Conservation (phyloP, 2,888 invertebrate genomes). For the Ochropleura leucogaster region DNA sequence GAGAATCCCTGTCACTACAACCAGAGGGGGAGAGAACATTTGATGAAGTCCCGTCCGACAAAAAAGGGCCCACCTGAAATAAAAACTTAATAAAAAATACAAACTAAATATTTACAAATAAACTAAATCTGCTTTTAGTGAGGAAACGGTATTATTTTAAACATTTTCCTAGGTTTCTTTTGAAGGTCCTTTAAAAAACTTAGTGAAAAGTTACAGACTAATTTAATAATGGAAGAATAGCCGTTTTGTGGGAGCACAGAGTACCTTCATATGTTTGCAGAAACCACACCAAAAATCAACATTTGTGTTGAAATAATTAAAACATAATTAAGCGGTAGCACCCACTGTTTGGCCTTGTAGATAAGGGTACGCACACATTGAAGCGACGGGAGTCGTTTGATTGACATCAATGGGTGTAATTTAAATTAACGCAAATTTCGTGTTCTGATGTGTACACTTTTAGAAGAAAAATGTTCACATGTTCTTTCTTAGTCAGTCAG, state of each 20-base stretch:
- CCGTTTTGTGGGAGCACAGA: constrained; percentile 22
- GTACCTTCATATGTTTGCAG: constrained; percentile 39
- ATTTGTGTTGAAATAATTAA: constrained; percentile 65
- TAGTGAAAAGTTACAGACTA: not conserved
- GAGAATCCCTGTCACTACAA: too few species aligned
- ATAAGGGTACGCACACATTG: constrained; percentile 36
- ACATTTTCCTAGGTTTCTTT: not conserved
- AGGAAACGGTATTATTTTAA: not conserved
- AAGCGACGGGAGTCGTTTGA: not conserved
- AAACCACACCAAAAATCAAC: constrained; percentile 64
- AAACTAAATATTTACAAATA: too few species aligned
- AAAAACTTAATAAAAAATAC: too few species aligned
- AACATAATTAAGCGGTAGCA: constrained; percentile 61
- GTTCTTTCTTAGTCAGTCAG: not conserved
- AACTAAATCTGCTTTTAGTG: not conserved
- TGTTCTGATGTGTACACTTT: not conserved
- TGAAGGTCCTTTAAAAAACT: too few species aligned
- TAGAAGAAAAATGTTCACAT: constrained; percentile 6
- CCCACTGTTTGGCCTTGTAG: constrained; percentile 35
- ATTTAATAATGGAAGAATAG: constrained; percentile 30
- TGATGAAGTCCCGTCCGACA: too few species aligned
- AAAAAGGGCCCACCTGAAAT: too few species aligned
- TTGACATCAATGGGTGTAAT: constrained; percentile 13
- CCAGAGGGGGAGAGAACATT: too few species aligned
- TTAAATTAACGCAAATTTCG: constrained; percentile 1